phyloP scores from a whole-genome alignment of 2,888 invertebrate species.

The Patella depressa region DNA sequence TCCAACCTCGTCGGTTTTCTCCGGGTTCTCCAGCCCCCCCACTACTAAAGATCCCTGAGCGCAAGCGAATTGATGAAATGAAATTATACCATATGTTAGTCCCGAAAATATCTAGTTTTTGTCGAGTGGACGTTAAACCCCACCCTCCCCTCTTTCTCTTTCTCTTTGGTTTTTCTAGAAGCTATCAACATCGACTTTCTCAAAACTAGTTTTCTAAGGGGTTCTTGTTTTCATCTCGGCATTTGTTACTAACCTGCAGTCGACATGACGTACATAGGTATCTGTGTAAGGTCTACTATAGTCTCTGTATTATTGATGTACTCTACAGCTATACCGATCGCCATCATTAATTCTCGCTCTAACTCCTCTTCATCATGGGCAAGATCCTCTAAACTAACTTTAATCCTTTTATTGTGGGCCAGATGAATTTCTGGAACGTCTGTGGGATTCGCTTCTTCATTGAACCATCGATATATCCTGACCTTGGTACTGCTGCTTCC shows the following conservation, averaged over 20 bases:
- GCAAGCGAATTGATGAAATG: too few relatives aligned
- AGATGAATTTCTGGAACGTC: slow-evolving; percentile 38
- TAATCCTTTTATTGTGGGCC: slow-evolving; percentile 45
- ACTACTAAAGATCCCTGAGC: too few relatives aligned
- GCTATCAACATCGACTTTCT: too few relatives aligned
- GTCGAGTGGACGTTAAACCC: too few relatives aligned
- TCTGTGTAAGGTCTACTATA: slow-evolving; percentile 56
- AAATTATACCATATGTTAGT: too few relatives aligned
- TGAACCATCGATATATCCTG: slow-evolving; percentile 71
- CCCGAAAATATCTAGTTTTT: too few relatives aligned
- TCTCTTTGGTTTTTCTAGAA: too few relatives aligned
- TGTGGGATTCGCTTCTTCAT: slow-evolving; percentile 22
- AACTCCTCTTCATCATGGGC: slow-evolving; percentile 36
- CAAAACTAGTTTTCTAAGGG: too few relatives aligned
- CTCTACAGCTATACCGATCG: slow-evolving; percentile 67
- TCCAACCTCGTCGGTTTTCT: too few relatives aligned
- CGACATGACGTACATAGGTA: slow-evolving; percentile 73
- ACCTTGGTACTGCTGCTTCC: slow-evolving; percentile 74
- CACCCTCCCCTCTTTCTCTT: too few relatives aligned
- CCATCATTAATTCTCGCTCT: slow-evolving; percentile 56
- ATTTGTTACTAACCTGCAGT: slow-evolving; percentile 67
- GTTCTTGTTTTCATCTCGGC: too few relatives aligned
- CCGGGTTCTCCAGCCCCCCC: too few relatives aligned
- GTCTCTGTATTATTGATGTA: slow-evolving; percentile 60
- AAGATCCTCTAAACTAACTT: slow-evolving; percentile 47